These are phyloP conservation scores for Microtus richardsoni DNA, from an alignment of 2,113 vertebrate genomes.

Conservation along the genomic window DNA sequence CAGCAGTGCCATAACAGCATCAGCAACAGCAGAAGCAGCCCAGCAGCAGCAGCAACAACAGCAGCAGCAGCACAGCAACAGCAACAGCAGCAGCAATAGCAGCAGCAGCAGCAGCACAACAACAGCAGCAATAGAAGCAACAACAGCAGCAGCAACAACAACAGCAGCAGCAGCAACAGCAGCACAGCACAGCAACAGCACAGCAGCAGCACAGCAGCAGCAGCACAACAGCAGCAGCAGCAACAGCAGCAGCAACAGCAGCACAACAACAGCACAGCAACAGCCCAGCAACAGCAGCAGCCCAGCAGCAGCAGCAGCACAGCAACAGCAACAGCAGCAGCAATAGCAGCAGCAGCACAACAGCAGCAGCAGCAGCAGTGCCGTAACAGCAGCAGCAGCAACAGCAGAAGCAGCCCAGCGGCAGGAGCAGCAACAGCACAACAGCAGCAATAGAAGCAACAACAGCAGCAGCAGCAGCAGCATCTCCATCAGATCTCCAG, in stretches of 20 bases:
- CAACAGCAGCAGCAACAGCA: accelerated
- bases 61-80: not conserved
- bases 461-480: not conserved
- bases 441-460: too few species aligned
- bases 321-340: not conserved
- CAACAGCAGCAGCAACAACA: not conserved
- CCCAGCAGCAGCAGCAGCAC: not conserved
- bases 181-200: too few species aligned
- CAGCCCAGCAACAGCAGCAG: not conserved
- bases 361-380: not conserved
- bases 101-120: not conserved
- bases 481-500: not conserved
- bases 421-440: not conserved
- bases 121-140: accelerated
- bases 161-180: not conserved
- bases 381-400: not conserved
- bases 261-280: not conserved
- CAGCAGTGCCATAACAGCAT: too few species aligned
- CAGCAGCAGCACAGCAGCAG: not conserved
- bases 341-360: not conserved
- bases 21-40: not conserved
- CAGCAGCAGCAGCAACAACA: not conserved
- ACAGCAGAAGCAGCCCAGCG: not conserved
- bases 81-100: not conserved
- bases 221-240: not conserved